phyloP scores from a whole-genome alignment of 1,140 invertebrate species.

The Papilio helenus region DNA sequence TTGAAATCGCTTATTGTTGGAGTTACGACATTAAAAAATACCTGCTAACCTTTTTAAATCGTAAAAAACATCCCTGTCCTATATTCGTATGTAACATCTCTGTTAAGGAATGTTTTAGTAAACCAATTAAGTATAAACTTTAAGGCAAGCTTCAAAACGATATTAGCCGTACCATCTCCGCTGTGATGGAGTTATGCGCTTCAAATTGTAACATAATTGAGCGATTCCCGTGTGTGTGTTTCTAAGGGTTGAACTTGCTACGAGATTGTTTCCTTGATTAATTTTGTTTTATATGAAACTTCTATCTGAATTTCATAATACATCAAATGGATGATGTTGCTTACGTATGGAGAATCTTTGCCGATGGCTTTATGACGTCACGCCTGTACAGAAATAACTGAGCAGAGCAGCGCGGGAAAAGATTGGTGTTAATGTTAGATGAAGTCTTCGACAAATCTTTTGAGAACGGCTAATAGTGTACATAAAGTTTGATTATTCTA shows the following conservation, averaged over 20 bases:
- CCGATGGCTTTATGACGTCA: too few relatives aligned
- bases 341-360: not conserved
- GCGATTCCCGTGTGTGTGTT: constrained; percentile 6
- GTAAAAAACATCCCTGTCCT: too few relatives aligned
- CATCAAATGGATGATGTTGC: not conserved
- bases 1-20: too few relatives aligned
- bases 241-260: constrained; percentile 8
- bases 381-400: too few relatives aligned
- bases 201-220: constrained; percentile 21
- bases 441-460: too few relatives aligned
- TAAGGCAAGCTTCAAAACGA: constrained; percentile 1
- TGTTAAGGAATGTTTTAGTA: not conserved
- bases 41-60: too few relatives aligned
- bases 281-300: constrained; percentile 10
- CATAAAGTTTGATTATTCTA: too few relatives aligned
- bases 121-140: not conserved
- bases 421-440: too few relatives aligned
- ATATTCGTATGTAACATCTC: not conserved
- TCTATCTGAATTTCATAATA: not conserved
- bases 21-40: too few relatives aligned
- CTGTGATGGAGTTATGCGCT: constrained; percentile 1
- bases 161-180: not conserved
- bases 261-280: not conserved
- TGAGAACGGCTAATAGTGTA: too few relatives aligned
- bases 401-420: too few relatives aligned